Base-by-base conservation (phyloP, 92 coral and sea anemone species). In the Epizoanthus illoricatus region DNA sequence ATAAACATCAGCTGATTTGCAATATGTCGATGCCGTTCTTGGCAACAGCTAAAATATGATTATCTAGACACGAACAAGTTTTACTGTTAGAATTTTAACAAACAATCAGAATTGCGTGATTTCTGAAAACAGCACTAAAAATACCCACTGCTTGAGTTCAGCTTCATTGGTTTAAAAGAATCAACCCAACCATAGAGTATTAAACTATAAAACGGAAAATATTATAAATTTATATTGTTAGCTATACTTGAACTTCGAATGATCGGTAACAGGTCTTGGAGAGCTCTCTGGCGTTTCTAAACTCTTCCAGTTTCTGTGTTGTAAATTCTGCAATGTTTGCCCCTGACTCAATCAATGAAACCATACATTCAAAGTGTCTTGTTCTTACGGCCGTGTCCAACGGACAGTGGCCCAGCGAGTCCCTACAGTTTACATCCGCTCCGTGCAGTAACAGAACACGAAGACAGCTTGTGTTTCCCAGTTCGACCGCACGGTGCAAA, bases 261-360 rank as follows among this genome's bases (percentile, higher is more conserved):
- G 90, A 56, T 3, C 79, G 86, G 42, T 85, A 87, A 81, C 86
- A 92, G n/a, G 81, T 90, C 70, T 90, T 78, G 15, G 91, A 81
- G 43, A 87, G 65, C 57, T 66, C 73, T 72, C 49, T 81, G 4
- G 80, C 88, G 4, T 85, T 78, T 83, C 86, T 82, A 41, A 90
- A 85, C 58, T 92, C 93, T 23, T 72, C 36, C 60, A 92, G 41
- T 60, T 89, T 86, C 59, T 88, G 90, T 2, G 20, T 63, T 18
- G 96, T 92, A 59, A 83, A 87, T 43, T 92, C 91, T 7, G 61
- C 87, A 39, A 92, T 86, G 62, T 88, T 81, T 17, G 96, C 96
- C 28, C 96, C 96, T 11, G 84, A 74, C 63, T 92, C 96, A 58
- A 92, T 83, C 42, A 92, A 80, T 42, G 90, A 84, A 64, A 87